Percentiles rank a stretch among this genome's conserved stretches.
phyloP scores from a whole-genome alignment of 2,113 vertebrate species.

The Marcusenius ussheri region DNA sequence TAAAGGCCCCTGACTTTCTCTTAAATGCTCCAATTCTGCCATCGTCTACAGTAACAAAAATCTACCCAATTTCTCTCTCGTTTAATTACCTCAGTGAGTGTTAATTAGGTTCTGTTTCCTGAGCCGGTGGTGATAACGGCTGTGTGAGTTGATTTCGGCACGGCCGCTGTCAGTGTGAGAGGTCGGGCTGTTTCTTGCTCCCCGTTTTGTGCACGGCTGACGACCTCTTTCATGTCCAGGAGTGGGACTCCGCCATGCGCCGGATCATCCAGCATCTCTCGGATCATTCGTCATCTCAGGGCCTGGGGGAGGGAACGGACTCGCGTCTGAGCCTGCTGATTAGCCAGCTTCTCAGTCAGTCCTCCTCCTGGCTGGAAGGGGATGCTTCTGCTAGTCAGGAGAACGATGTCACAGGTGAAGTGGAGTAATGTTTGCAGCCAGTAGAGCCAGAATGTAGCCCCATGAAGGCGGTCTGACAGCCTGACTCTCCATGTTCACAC shows the following conservation, averaged over 20 bases:
- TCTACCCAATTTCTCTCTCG: neutral
- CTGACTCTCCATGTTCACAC: neutral
- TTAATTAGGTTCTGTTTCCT: slow-evolving; percentile 4
- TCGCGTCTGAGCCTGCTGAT: slow-evolving; percentile 42
- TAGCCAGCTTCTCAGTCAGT: slow-evolving; percentile 27
- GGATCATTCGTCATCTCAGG: neutral
- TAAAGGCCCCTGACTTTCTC: neutral
- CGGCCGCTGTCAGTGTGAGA: neutral
- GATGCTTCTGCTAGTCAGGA: slow-evolving; percentile 30
- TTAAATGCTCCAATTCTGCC: neutral
- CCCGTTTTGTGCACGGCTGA: neutral
- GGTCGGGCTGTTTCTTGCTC: neutral
- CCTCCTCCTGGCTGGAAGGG: slow-evolving; percentile 35
- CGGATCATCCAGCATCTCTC: slow-evolving; percentile 19
- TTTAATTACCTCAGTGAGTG: neutral
- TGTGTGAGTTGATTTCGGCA: neutral
- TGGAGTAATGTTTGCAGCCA: neutral
- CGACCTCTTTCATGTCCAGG: slow-evolving; percentile 24
- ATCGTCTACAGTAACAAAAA: neutral
- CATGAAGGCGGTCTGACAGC: neutral
- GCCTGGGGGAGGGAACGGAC: slow-evolving; percentile 33
- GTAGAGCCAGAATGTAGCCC: neutral
- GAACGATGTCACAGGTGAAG: slow-evolving; percentile 41
- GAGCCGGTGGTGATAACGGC: neutral
- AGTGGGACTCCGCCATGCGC: neutral